These are phyloP conservation scores for Nebria salina DNA, from an alignment of 2,888 invertebrate species.

Conservation along the genomic window DNA sequence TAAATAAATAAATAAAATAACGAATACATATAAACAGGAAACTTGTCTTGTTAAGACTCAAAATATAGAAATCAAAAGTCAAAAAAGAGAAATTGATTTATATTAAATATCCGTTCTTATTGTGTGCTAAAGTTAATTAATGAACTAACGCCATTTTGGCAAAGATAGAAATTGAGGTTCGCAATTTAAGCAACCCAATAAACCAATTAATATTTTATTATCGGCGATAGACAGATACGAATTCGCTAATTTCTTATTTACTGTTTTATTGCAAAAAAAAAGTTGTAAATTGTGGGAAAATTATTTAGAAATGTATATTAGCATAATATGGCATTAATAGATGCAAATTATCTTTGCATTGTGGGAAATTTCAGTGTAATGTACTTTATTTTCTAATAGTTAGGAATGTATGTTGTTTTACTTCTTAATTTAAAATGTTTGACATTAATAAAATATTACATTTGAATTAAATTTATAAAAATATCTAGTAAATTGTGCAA, in stretches of 20 bases:
- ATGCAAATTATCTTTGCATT: background rate
- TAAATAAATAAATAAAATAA: no score
- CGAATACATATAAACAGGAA: background rate
- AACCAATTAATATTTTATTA: no score
- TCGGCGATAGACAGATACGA: no score
- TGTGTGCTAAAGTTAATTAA: background rate
- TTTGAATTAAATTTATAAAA: no score
- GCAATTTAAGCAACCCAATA: no score
- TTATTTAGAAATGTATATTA: background rate
- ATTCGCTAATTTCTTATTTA: no score
- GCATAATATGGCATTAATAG: background rate
- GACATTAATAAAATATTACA: no score
- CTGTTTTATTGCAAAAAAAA: background rate
- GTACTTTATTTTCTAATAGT: background rate
- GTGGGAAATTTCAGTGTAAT: background rate
- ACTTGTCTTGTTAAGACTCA: background rate
- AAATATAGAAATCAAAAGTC: slow-evolving; percentile 1
- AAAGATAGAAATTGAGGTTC: no score
- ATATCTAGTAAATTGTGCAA: no score
- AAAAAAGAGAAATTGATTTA: slow-evolving; percentile 1
- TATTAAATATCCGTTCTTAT: background rate
- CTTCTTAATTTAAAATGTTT: background rate
- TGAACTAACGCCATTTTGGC: no score
- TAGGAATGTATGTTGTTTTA: background rate
- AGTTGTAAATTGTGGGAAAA: background rate